These are phyloP conservation scores for Plagiodera versicolora DNA, from an alignment of 2,888 invertebrate genomes.

Conservation along the genomic window DNA sequence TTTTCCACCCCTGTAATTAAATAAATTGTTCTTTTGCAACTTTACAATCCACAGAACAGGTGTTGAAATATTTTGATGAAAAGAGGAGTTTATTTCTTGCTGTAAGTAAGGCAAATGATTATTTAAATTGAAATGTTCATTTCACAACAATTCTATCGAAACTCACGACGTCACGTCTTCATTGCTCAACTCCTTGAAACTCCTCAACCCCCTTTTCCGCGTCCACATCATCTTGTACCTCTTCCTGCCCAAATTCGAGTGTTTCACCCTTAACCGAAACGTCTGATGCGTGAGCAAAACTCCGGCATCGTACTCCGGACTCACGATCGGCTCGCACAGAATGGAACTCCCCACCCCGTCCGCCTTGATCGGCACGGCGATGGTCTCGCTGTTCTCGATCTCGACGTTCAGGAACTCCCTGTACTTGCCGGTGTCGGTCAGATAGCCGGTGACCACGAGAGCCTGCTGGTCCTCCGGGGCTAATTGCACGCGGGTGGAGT, in stretches of 20 bases:
- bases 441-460: constrained; percentile 46
- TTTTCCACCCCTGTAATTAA: too few relatives aligned
- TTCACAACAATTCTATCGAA: too few relatives aligned
- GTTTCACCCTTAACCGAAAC: constrained; percentile 52
- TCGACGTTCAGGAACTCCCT: constrained; percentile 43
- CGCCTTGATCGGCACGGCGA: constrained; percentile 57
- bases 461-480: constrained; percentile 43
- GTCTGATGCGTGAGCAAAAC: constrained; percentile 64
- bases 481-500: constrained; percentile 41
- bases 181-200: constrained; percentile 34
- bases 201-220: constrained; percentile 37
- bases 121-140: too few relatives aligned
- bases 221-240: constrained; percentile 60
- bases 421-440: constrained; percentile 50
- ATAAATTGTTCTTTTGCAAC: too few relatives aligned
- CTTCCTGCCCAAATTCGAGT: constrained; percentile 62
- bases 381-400: constrained; percentile 51
- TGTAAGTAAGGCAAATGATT: too few relatives aligned
- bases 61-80: too few relatives aligned
- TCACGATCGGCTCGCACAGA: constrained; percentile 62
- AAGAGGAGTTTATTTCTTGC: too few relatives aligned
- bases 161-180: constrained; percentile 13
- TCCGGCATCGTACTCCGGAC: constrained; percentile 62
- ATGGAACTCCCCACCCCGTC: constrained; percentile 70
- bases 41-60: too few relatives aligned